A percentile compares a stretch with the other conserved stretches of the same genome.
Evolutionary conservation across 1,140 invertebrate species (phyloP).

Genomic region (Drosophila arawakana): DNA sequence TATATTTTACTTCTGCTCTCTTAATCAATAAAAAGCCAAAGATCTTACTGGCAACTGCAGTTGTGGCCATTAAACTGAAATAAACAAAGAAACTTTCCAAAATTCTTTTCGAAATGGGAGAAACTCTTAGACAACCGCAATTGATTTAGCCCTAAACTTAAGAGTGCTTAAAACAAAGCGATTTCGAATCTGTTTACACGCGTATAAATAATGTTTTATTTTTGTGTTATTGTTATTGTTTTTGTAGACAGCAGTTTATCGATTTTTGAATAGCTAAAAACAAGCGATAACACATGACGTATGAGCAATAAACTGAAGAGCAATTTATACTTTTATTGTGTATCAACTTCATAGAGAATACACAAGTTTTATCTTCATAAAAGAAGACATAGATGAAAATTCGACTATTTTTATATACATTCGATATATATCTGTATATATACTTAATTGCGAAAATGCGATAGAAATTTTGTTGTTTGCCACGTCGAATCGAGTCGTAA

Average conservation of each 20-base stretch:
- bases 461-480: conserved; percentile 6
- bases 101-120: neutral
- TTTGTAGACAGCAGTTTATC: conserved; percentile 12
- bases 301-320: conserved; percentile 18
- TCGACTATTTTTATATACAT: no score
- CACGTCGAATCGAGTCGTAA: conserved; percentile 56
- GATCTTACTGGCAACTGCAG: no score
- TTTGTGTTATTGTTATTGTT: neutral
- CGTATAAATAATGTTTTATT: conserved; percentile 37
- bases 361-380: neutral
- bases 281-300: conserved; percentile 18
- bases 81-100: neutral
- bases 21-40: no score
- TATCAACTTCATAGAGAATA: neutral
- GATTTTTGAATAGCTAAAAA: conserved; percentile 17
- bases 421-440: neutral
- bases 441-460: neutral
- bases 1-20: no score
- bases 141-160: neutral
- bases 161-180: conserved; percentile 9
- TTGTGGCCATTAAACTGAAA: neutral
- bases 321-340: conserved; percentile 12
- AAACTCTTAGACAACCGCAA: neutral
- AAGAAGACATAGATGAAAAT: neutral
- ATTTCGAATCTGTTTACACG: conserved; percentile 25